Conservation (phyloP, 2,113 vertebrate genomes). For the Microtus oregoni region DNA sequence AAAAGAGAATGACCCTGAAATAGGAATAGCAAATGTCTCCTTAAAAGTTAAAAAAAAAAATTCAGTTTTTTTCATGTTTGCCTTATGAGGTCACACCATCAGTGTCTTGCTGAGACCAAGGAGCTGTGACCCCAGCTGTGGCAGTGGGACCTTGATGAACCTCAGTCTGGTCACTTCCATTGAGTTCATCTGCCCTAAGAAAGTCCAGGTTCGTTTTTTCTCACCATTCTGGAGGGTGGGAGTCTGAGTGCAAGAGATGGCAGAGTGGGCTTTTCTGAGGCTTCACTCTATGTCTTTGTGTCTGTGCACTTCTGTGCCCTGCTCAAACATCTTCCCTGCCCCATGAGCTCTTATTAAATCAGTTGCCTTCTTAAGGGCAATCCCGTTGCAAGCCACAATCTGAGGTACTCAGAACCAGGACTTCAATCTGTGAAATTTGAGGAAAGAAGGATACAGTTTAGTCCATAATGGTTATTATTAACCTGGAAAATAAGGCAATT, state of each 20-base stretch:
- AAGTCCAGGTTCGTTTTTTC: background rate
- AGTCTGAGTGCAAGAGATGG: background rate
- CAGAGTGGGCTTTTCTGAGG: background rate
- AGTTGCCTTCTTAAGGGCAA: background rate
- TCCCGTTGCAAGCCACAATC: background rate
- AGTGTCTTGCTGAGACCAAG: background rate
- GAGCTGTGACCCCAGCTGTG: background rate
- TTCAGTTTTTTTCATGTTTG: background rate
- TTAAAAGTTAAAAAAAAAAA: background rate
- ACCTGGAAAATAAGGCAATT: background rate
- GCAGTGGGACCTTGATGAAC: too few species aligned
- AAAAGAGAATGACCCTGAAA: background rate
- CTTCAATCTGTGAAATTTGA: background rate
- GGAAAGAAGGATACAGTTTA: background rate
- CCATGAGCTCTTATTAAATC: background rate
- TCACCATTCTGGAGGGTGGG: background rate
- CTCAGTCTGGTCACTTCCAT: background rate
- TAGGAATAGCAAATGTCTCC: background rate
- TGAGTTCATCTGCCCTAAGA: background rate
- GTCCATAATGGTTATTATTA: background rate
- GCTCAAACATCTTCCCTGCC: background rate
- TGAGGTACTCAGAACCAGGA: background rate
- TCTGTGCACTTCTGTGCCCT: background rate
- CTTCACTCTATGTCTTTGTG: background rate
- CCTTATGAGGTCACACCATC: background rate